Base-by-base conservation (phyloP, 2,888 invertebrate species). In the Heliconius sara region DNA sequence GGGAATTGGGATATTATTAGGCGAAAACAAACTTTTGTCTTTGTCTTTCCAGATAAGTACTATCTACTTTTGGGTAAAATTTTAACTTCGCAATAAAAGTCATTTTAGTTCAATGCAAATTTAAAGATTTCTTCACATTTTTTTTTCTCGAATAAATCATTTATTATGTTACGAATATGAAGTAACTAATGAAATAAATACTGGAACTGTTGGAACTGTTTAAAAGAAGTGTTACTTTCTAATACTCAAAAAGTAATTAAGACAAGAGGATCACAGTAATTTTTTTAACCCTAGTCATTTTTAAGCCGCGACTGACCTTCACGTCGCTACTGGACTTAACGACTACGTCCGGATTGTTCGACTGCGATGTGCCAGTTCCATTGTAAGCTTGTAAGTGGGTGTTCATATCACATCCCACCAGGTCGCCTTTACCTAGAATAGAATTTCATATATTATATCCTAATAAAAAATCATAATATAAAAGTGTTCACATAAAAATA, bases 271-370 rank as follows among this genome's bases (percentile, higher is more conserved):
- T 65, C 16, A 16, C 10, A n/a, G 34, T 22, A 27, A 9, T 13
- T 19, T 34, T 22, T 72, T 34, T 2, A 34, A 34, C 9, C 9
- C 0, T 1, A 73, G n/a, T 13, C 2, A 34, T n/a, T 57, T 57
- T 57, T 27, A 34, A 73, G 2, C n/a, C 60, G 76, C 34, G 25
- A 73, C 81, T 63, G 68, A 96, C 96, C 95, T 98, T 97, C 60
- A 99, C 99, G 91, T 99, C 99, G 92, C 98, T 98, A 93, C 98
- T 98, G 73, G 99, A 98, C 92, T 99, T 98, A 67, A 98, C 97
- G 68, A 99, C 97, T 63, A 97, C 97, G 89, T 98, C 98, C 39
- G 96, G 95, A 84, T 96, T 96, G 84, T 96, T 96, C 74, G 96
- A 95, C 81, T 96, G 96, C 22, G 95, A 95, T 82, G 96, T 93